These are phyloP conservation scores for Metopia argyrocephala DNA, from an alignment of 2,888 invertebrate genomes.

Conservation along the genomic window DNA sequence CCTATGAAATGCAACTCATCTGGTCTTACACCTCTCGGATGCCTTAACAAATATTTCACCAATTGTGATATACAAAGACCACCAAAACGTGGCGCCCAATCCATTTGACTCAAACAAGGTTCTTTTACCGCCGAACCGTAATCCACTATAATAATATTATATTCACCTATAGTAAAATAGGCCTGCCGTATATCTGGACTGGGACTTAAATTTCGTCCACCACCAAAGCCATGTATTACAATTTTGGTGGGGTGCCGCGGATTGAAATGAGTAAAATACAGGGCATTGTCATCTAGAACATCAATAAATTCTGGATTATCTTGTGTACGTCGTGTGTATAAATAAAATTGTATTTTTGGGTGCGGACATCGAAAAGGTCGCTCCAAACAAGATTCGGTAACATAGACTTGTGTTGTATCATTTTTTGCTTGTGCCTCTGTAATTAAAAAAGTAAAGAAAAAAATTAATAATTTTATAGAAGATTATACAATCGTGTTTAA, in stretches of 20 bases:
- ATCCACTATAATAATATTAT: constrained; percentile 93
- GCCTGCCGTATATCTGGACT: constrained; percentile 92
- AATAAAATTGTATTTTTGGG: constrained; percentile 88
- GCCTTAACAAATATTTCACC: constrained; percentile 87
- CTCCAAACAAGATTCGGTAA: constrained; percentile 89
- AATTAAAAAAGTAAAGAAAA: constrained; percentile 38
- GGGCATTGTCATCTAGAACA: constrained; percentile 84
- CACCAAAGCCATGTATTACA: constrained; percentile 94
- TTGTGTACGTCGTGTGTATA: constrained; percentile 90
- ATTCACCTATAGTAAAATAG: constrained; percentile 88
- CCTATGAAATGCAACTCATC: constrained; percentile 89
- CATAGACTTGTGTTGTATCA: constrained; percentile 81
- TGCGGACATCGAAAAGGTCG: constrained; percentile 90
- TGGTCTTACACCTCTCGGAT: constrained; percentile 87
- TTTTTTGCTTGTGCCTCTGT: constrained; percentile 70
- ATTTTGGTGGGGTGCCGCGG: constrained; percentile 89
- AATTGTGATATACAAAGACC: constrained; percentile 89
- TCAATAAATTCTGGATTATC: constrained; percentile 85
- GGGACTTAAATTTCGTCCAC: constrained; percentile 88
- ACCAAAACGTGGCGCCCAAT: constrained; percentile 83
- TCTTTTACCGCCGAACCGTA: constrained; percentile 88
- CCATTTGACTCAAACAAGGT: constrained; percentile 89
- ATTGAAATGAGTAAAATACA: constrained; percentile 88
- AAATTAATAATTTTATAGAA: not conserved
- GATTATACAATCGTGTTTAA: constrained; percentile 23